Base-by-base conservation (phyloP, 1,140 invertebrate species). In the Brachionus plicatilis region DNA sequence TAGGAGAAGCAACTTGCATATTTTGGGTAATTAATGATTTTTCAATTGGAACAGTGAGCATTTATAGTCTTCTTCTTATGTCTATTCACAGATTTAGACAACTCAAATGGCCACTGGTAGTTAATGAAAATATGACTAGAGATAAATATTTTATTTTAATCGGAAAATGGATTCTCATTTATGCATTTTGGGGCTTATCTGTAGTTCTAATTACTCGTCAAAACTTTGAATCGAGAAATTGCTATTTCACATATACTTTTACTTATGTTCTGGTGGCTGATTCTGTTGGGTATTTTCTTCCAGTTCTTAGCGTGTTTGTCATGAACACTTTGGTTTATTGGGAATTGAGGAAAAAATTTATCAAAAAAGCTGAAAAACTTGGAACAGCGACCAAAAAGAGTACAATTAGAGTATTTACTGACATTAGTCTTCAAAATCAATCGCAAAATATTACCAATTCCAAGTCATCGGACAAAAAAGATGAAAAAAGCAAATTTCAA, bases 1-100 rank as follows among this genome's bases (percentile, higher is more conserved):
- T 85, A 24, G 56, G 84, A 65, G 20, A 85, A 27, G 12, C 12
- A 11, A 37, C 70, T n/a, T 85, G 84, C 24, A 68, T 78, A 20
- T 29, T 82, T 27, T 85, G 84, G 84, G 76, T 85, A 29, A 70
- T 65, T n/a, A 45, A 50, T 27, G 84, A 85, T 65, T 85, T 60
- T 78, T 65, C 84, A 6, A 80, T 76, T n/a, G 76, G 84, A 56
- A 82, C 84, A 8, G 90, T 90, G 6, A 91, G 90, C 2, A 90
- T 92, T 2, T 90, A 94, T 17, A 92, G 93, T 1, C 92, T 94
- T 6, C 90, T 94, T 12, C 90, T 95, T 11, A 94, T 95, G 45
- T 93, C 93, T 0, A 89, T 94, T 2, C 94, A 95, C 86, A 94
- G 94, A 86, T 95, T 94, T 88, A 93, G 93, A 86, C 94, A 94